Evolutionary conservation across 2,113 vertebrate species (phyloP).

Genomic region (Mustela lutreola): DNA sequence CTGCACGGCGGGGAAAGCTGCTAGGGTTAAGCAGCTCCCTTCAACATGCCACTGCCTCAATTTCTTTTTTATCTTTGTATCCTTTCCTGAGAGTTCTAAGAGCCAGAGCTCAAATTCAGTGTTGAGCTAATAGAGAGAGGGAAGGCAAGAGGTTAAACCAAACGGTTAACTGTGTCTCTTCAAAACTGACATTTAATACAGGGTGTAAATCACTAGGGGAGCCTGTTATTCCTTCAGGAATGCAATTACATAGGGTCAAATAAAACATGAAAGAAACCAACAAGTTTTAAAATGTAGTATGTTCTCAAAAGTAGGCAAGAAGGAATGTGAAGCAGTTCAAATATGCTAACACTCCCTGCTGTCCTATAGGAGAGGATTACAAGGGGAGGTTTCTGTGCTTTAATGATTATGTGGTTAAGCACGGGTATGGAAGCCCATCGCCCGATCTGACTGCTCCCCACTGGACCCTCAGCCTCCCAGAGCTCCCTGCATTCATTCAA

Average conservation of each 20-base stretch:
- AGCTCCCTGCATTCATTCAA: constrained; percentile 83
- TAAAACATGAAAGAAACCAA: constrained; percentile 99
- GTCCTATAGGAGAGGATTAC: constrained; percentile 88
- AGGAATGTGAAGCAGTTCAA: constrained; percentile 99
- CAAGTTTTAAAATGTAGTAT: constrained; percentile 99
- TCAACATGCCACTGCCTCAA: not conserved
- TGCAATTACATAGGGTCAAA: constrained; percentile 99
- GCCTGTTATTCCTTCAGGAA: constrained; percentile 99
- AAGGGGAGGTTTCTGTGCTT: constrained; percentile 86
- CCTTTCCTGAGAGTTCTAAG: constrained; percentile 46
- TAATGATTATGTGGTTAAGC: constrained; percentile 86
- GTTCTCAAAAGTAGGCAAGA: constrained; percentile 94
- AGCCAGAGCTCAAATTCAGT: constrained; percentile 81
- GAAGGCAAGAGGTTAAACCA: constrained; percentile 92
- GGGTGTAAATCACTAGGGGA: constrained; percentile 95
- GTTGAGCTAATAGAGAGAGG: constrained; percentile 88
- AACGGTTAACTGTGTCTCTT: constrained; percentile 96
- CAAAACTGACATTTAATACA: constrained; percentile 98
- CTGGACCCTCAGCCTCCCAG: constrained; percentile 65
- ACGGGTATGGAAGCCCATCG: constrained; percentile 70
- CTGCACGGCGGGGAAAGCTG: not conserved
- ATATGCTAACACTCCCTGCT: constrained; percentile 98
- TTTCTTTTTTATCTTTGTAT: constrained; percentile 45
- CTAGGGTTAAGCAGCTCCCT: constrained; percentile 24
- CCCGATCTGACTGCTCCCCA: constrained; percentile 45